Conservation (phyloP, 2,888 invertebrate species). For the Coremacera marginata region DNA sequence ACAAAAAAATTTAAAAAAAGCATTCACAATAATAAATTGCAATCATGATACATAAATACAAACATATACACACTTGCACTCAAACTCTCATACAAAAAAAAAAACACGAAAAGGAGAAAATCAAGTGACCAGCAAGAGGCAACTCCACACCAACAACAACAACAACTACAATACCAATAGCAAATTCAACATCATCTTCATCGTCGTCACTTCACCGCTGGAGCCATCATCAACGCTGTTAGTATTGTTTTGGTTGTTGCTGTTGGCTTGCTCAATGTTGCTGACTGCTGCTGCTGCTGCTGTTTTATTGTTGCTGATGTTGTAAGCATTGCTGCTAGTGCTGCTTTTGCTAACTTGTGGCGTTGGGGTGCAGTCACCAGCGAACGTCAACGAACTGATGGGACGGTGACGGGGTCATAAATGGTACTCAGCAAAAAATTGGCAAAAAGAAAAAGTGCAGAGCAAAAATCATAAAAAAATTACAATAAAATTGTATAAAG, state of each 20-base stretch:
- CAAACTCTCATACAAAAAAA: not conserved
- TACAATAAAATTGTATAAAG: not conserved
- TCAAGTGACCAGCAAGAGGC: slow-evolving; percentile 22
- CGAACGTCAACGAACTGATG: slow-evolving; percentile 45
- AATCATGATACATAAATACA: not conserved
- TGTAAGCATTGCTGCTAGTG: not conserved
- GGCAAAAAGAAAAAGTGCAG: slow-evolving; percentile 16
- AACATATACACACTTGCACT: not conserved
- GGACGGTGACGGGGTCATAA: slow-evolving; percentile 43
- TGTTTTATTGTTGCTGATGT: not conserved
- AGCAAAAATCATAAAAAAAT: slow-evolving; percentile 21
- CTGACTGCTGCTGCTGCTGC: slow-evolving; percentile 12
- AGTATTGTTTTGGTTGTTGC: not conserved
- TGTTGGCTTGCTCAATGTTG: slow-evolving; percentile 12
- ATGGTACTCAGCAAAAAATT: slow-evolving; percentile 18
- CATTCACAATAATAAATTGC: slow-evolving; percentile 39
- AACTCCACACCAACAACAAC: not conserved
- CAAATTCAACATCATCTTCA: slow-evolving; percentile 21
- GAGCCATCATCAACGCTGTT: slow-evolving; percentile 22
- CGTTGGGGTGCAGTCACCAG: slow-evolving; percentile 5
- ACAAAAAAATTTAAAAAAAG: slow-evolving; percentile 33
- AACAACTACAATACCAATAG: not conserved
- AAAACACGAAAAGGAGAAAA: not conserved
- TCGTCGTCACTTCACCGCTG: slow-evolving; percentile 6
- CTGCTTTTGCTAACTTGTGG: not conserved